These are phyloP conservation scores for Cistogaster globosa DNA, from an alignment of 2,888 invertebrate species.

Conservation along the genomic window DNA sequence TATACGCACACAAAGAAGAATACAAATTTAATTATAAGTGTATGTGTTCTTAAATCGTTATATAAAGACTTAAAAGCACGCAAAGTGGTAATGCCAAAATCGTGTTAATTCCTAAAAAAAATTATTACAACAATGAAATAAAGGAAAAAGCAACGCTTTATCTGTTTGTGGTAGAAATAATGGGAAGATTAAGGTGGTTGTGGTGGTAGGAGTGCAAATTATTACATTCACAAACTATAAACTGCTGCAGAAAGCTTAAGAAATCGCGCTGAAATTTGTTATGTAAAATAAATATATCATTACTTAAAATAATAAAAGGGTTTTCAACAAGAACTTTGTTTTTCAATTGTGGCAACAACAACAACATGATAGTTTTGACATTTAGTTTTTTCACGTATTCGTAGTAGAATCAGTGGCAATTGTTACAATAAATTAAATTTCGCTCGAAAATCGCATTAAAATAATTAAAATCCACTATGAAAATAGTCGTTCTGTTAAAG, in stretches of 20 bases:
- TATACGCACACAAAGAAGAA: neutral
- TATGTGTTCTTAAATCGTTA: constrained; percentile 43
- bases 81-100: constrained; percentile 70
- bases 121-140: constrained; percentile 21
- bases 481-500: too few species aligned
- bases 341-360: too few species aligned
- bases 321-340: too few species aligned
- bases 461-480: too few species aligned
- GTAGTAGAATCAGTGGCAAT: too few species aligned
- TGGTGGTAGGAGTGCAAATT: neutral
- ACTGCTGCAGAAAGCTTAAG: neutral
- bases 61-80: constrained; percentile 68
- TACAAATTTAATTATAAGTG: constrained; percentile 10
- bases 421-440: too few species aligned
- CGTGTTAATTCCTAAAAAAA: constrained; percentile 56
- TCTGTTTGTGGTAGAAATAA: neutral
- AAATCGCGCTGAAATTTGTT: too few species aligned
- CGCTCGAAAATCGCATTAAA: too few species aligned
- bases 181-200: neutral
- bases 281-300: too few species aligned
- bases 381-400: too few species aligned
- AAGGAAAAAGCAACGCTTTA: constrained; percentile 36
- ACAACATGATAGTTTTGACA: too few species aligned
- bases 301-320: too few species aligned
- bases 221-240: neutral